These are phyloP conservation scores for Lysiphlebus fabarum DNA, from an alignment of 1,140 invertebrate genomes.

Conservation along the genomic window DNA sequence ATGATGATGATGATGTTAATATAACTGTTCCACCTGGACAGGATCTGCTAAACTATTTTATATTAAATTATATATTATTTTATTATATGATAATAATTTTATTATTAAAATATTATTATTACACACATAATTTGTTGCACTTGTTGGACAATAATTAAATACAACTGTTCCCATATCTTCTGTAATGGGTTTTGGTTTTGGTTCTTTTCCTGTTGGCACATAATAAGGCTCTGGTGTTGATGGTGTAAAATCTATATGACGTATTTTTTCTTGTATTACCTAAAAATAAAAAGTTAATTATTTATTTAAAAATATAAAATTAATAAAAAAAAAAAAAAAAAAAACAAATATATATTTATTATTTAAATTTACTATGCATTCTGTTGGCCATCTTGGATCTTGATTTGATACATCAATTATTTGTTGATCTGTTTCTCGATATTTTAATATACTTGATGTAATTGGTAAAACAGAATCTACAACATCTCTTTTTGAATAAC, in stretches of 20 bases:
- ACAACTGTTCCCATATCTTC: constrained; percentile 82
- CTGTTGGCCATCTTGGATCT: constrained; percentile 82
- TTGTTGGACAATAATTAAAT: constrained; percentile 82
- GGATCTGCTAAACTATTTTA: constrained; percentile 70
- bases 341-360: too few species aligned
- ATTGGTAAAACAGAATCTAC: constrained; percentile 38
- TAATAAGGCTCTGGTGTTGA: constrained; percentile 78
- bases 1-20: constrained; percentile 19
- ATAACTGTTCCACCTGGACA: constrained; percentile 43
- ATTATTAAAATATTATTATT: constrained; percentile 3
- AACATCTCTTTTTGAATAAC: constrained; percentile 33
- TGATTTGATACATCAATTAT: constrained; percentile 62
- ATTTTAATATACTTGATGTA: constrained; percentile 29
- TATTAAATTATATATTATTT: constrained; percentile 20
- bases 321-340: too few species aligned
- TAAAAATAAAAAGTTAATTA: constrained; percentile 44
- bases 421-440: constrained; percentile 35
- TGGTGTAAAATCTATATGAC: constrained; percentile 73
- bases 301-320: constrained; percentile 5
- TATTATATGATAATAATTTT: not conserved
- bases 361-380: constrained; percentile 69
- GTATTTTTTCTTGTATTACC: constrained; percentile 79
- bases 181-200: constrained; percentile 77
- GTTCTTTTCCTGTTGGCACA: constrained; percentile 69
- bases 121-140: constrained; percentile 85